Conservation (phyloP, 2,113 vertebrate genomes). For the Nesospiza acunhae region DNA sequence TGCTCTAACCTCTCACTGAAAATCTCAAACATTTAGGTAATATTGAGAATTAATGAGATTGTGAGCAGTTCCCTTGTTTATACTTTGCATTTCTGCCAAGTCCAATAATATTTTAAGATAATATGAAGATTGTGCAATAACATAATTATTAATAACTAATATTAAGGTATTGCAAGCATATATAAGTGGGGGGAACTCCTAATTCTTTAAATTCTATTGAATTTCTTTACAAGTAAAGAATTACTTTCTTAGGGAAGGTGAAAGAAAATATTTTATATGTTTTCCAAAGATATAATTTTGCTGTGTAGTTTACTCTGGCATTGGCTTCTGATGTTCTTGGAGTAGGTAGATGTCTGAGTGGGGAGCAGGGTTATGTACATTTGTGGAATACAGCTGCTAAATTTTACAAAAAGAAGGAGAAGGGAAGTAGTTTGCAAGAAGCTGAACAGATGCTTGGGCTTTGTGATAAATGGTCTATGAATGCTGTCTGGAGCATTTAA, state of each 20-base stretch:
- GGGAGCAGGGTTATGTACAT: not conserved
- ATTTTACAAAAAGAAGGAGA: not conserved
- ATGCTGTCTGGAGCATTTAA: conserved; percentile 3
- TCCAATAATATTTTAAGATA: not conserved
- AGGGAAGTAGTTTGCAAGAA: not conserved
- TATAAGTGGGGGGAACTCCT: not conserved
- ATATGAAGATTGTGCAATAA: not conserved
- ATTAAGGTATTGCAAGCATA: not conserved
- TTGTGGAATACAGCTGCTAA: not conserved
- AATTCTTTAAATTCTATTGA: not conserved
- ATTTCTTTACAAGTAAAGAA: not conserved
- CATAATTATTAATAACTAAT: not conserved
- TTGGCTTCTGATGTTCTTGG: not conserved
- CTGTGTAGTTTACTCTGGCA: not conserved
- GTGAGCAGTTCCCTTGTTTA: not conserved
- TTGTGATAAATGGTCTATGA: conserved; percentile 45
- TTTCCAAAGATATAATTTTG: not conserved
- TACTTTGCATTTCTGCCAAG: not conserved
- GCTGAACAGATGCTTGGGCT: conserved; percentile 56
- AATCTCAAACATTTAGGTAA: not conserved
- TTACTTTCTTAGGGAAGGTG: rapidly evolving
- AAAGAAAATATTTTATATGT: not conserved
- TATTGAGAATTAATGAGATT: not conserved
- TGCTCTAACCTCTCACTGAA: not conserved
- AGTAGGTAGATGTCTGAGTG: not conserved